These are phyloP conservation scores for Plemyria rubiginata DNA, from an alignment of 2,888 invertebrate genomes.

Conservation along the genomic window DNA sequence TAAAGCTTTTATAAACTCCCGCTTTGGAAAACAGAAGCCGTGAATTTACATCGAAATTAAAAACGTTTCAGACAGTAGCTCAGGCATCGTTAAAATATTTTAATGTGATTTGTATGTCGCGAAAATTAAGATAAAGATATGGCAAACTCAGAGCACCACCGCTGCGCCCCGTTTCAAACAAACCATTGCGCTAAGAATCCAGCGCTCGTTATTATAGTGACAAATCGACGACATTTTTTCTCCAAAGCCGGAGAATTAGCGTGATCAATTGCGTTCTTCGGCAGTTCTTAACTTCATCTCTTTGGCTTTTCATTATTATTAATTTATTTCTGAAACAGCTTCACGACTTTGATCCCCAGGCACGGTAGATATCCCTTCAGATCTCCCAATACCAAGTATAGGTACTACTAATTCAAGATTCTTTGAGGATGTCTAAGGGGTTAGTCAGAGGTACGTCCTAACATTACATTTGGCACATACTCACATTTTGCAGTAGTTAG, in stretches of 20 bases:
- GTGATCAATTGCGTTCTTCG: constrained; percentile 79
- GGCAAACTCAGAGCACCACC: constrained; percentile 40
- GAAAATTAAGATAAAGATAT: constrained; percentile 46
- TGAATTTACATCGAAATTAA: constrained; percentile 41
- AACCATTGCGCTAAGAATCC: constrained; percentile 57
- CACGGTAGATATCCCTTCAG: too few relatives aligned
- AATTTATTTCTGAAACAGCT: background rate
- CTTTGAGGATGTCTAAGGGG: too few relatives aligned
- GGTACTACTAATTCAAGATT: too few relatives aligned
- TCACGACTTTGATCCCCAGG: too few relatives aligned
- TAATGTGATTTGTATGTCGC: constrained; percentile 44
- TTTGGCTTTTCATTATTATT: constrained; percentile 36
- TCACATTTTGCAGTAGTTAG: too few relatives aligned
- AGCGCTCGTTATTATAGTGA: constrained; percentile 73
- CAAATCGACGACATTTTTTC: constrained; percentile 78
- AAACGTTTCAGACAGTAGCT: constrained; percentile 37
- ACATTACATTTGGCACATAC: too few relatives aligned
- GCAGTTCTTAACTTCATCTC: constrained; percentile 63
- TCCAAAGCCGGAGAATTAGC: constrained; percentile 74
- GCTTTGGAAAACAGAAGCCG: constrained; percentile 39
- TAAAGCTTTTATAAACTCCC: constrained; percentile 35
- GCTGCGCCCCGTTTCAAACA: constrained; percentile 43
- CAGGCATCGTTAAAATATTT: constrained; percentile 44
- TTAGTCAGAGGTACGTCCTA: too few relatives aligned
- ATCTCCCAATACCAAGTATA: too few relatives aligned